Conservation (phyloP, 2,113 vertebrate genomes). For the Pongo pygmaeus region DNA sequence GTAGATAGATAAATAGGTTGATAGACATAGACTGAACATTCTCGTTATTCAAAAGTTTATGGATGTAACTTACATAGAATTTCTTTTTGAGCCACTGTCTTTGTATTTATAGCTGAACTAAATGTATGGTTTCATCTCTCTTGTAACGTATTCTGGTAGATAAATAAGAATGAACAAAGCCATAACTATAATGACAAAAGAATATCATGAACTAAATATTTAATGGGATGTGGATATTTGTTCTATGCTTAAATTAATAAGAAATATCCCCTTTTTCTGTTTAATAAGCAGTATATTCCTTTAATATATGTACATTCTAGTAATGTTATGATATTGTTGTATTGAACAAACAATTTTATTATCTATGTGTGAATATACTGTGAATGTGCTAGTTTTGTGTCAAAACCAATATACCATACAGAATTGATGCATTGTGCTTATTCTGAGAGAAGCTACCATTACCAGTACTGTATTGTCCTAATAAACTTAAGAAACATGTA, state of each 20-base stretch:
- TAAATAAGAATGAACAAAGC: neutral
- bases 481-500: slow-evolving; percentile 21
- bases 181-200: neutral
- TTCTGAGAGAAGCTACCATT: neutral
- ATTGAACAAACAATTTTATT: slow-evolving; percentile 46
- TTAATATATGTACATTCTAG: neutral
- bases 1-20: neutral
- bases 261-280: slow-evolving; percentile 27
- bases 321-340: neutral
- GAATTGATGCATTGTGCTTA: neutral
- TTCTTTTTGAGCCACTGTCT: neutral
- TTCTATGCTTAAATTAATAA: slow-evolving; percentile 18
- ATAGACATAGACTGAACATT: neutral
- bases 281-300: slow-evolving; percentile 7
- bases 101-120: neutral
- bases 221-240: slow-evolving; percentile 42
- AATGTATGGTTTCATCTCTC: neutral
- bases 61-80: neutral
- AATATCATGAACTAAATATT: neutral
- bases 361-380: neutral
- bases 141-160: neutral
- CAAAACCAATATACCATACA: neutral
- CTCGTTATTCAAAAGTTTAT: neutral
- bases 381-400: neutral
- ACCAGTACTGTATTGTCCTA: neutral